Evolutionary conservation across 2,797 vertebrate genomes (phyloP).

Genomic region (Chromobotia macracanthus): DNA sequence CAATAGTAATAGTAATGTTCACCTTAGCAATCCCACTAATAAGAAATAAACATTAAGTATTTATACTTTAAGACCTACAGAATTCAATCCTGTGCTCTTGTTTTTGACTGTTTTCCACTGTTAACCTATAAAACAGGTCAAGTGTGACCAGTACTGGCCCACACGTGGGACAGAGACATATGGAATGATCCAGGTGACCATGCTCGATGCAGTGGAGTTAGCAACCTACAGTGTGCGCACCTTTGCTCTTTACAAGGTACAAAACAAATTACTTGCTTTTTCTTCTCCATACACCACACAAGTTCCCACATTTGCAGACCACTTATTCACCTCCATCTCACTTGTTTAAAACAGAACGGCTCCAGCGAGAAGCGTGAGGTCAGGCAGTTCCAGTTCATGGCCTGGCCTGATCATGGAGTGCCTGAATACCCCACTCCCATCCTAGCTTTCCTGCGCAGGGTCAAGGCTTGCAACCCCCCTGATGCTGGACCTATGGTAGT

Average conservation of each 20-base stretch:
- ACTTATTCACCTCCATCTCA: background rate
- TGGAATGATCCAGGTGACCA: slow-evolving; percentile 92
- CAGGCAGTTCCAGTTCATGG: slow-evolving; percentile 97
- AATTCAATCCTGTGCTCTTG: background rate
- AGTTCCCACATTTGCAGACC: background rate
- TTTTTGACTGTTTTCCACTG: background rate
- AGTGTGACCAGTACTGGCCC: slow-evolving; percentile 98
- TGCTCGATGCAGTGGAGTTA: slow-evolving; percentile 91
- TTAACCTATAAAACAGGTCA: slow-evolving; percentile 76
- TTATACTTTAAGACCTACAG: background rate
- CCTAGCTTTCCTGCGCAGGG: slow-evolving; percentile 88
- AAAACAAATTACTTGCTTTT: slow-evolving; percentile 17
- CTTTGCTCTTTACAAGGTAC: slow-evolving; percentile 92
- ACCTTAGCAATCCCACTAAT: background rate
- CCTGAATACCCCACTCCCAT: slow-evolving; percentile 94
- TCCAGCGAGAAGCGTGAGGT: slow-evolving; percentile 93
- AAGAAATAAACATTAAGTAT: background rate
- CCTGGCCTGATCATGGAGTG: slow-evolving; percentile 96
- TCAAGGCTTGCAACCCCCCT: slow-evolving; percentile 90
- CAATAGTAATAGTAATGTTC: too few relatives aligned
- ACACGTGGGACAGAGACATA: slow-evolving; percentile 79
- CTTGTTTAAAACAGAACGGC: slow-evolving; percentile 80
- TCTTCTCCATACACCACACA: background rate
- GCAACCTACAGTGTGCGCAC: slow-evolving; percentile 92
- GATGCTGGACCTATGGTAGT: slow-evolving; percentile 95